Base-by-base conservation (phyloP, 1,140 invertebrate species). In the Laupala kohalensis region DNA sequence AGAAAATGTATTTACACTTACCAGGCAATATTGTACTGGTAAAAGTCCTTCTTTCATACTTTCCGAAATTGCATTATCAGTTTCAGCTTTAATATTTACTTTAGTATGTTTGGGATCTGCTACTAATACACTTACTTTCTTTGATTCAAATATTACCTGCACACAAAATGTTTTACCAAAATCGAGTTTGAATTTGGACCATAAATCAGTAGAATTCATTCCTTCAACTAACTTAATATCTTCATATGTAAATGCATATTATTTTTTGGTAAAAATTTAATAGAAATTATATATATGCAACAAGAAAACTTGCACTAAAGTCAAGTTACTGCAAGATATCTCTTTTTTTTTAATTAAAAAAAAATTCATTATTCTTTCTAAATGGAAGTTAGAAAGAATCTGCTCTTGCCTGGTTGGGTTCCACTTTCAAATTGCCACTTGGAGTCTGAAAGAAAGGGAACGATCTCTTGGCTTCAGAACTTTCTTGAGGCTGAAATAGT, bases 91-190 rank as follows among this genome's bases (percentile, higher is more conserved):
- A 2, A 89, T 84, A 78, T 86, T 85, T 6, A 89, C 84, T 77
- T 86, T 83, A 3, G 87, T 86, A 74, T 84, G 82, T 28, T 82
- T 82, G 0, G 87, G 87, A 79, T 89, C 86, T 5, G 88, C 87
- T 6, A 89, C 82, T 27, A 89, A 76, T 25, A 89, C 86, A 63
- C 87, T 88, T 23, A 89, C 82, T 75, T 87, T 88, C 67, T 86
- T 85, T n/a, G 87, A 87, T 76, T 88, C 85, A 75, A 86, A 89
- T 24, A 88, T 86, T 27, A 89, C 86, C 86, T 88, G 74, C 26
- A n/a, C n/a, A n/a, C n/a, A n/a, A n/a, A n/a, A n/a, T n/a, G n/a
- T n/a, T n/a, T n/a, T n/a, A n/a, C n/a, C n/a, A n/a, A n/a, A n/a
- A n/a, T n/a, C n/a, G n/a, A n/a, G n/a, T n/a, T n/a, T n/a, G n/a